Evolutionary conservation across 2,113 vertebrate species (phyloP).

Genomic region (Myiopsitta monachus): DNA sequence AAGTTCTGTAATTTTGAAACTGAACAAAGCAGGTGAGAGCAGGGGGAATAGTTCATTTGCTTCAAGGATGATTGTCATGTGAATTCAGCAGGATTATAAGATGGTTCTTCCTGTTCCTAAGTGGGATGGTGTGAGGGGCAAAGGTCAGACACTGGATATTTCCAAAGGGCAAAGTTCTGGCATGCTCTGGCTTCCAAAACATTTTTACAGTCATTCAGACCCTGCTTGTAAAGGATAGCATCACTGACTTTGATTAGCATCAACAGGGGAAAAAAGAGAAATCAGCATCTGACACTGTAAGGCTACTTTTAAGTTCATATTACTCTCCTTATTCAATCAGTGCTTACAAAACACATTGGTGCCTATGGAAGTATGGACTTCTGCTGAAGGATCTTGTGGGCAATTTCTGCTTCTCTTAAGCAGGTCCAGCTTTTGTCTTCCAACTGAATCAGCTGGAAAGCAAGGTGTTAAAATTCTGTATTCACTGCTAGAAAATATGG

Average conservation of each 20-base stretch:
- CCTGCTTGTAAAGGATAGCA: not conserved
- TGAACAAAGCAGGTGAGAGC: not conserved
- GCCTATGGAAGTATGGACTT: not conserved
- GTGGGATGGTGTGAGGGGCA: not conserved
- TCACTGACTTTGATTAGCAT: not conserved
- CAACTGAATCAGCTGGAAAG: not conserved
- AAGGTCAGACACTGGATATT: not conserved
- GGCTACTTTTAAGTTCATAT: not conserved
- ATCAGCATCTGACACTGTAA: not conserved
- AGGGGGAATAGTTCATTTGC: not conserved
- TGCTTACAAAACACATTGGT: fast-evolving
- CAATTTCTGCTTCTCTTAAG: not conserved
- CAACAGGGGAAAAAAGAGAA: not conserved
- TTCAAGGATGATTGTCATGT: not conserved
- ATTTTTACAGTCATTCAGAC: not conserved
- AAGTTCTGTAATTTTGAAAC: not conserved
- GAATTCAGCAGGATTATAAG: not conserved
- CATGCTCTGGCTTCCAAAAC: not conserved
- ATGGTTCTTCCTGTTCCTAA: not conserved
- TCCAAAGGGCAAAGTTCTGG: not conserved
- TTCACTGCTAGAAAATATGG: not conserved
- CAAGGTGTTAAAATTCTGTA: constrained; percentile 22
- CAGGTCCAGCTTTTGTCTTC: not conserved
- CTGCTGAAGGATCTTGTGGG: not conserved
- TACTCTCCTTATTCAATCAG: not conserved